These are phyloP conservation scores for Leptoclinus maculatus DNA, from an alignment of 2,797 vertebrate species.

Conservation along the genomic window DNA sequence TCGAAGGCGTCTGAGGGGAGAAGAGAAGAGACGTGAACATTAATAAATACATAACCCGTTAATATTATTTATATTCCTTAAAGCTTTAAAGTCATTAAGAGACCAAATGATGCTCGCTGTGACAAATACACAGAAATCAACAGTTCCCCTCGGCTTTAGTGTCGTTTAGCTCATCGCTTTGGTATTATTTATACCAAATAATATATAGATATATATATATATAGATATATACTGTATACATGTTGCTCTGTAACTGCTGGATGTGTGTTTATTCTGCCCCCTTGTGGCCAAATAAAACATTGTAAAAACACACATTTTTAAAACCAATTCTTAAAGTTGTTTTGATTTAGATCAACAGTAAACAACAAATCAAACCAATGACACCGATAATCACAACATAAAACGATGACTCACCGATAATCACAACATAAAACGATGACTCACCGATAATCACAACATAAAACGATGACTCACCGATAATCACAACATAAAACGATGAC, in stretches of 20 bases:
- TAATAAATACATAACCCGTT: too few relatives aligned
- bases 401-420: conserved; percentile 87
- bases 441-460: not conserved
- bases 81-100: too few relatives aligned
- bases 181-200: too few relatives aligned
- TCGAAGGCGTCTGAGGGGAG: conserved; percentile 92
- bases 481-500: too few relatives aligned
- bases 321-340: not conserved
- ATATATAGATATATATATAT: too few relatives aligned
- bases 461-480: conserved; percentile 87
- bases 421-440: too few relatives aligned
- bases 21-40: not conserved
- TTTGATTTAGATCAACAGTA: not conserved
- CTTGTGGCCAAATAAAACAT: not conserved
- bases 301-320: too few relatives aligned
- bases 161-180: not conserved
- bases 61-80: too few relatives aligned
- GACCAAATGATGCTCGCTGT: too few relatives aligned
- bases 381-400: not conserved
- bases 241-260: too few relatives aligned
- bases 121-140: too few relatives aligned
- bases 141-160: not conserved
- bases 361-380: not conserved
- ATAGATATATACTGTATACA: too few relatives aligned
- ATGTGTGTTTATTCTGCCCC: not conserved